A percentile compares a stretch with the other conserved stretches of the same genome.
Conservation (phyloP, 2,797 vertebrate species). For the Arrhamphus sclerolepis region DNA sequence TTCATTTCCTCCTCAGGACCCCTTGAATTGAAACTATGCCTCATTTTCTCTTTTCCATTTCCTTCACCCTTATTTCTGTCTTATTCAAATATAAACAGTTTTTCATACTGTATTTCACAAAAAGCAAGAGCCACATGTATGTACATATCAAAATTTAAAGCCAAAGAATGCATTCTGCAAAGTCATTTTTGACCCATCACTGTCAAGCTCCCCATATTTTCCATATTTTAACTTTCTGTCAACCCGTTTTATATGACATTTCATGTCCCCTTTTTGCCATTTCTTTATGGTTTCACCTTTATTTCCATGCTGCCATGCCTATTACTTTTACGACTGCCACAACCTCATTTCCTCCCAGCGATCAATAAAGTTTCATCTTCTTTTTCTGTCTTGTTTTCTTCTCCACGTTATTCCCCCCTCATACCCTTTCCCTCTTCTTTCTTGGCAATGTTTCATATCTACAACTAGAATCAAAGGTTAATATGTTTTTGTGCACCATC, state of each 20-base stretch:
- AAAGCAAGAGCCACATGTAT: not conserved
- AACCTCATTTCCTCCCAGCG: conserved; percentile 30
- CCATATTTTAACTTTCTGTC: not conserved
- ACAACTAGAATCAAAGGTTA: conserved; percentile 59
- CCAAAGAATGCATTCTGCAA: too few relatives aligned
- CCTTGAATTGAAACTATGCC: conserved; percentile 10
- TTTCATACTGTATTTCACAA: not conserved
- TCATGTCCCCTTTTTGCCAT: not conserved
- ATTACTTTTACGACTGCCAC: conserved; percentile 1
- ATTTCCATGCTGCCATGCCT: conserved; percentile 14
- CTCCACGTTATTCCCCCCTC: conserved; percentile 17
- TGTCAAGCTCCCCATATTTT: too few relatives aligned
- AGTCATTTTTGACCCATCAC: too few relatives aligned
- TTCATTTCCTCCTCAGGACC: conserved; percentile 25
- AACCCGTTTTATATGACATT: not conserved
- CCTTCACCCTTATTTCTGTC: not conserved
- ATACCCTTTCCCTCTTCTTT: conserved; percentile 11
- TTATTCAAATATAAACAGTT: conserved; percentile 6
- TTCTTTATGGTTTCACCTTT: conserved; percentile 8
- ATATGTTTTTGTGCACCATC: conserved; percentile 44
- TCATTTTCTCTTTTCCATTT: not conserved
- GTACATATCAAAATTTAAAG: too few relatives aligned
- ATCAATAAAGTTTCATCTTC: conserved; percentile 39
- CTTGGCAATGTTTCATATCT: conserved; percentile 41
- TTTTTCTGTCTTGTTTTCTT: conserved; percentile 22